Evolutionary conservation across 2,797 vertebrate genomes (phyloP).

Genomic region (Coregonus ussuriensis): DNA sequence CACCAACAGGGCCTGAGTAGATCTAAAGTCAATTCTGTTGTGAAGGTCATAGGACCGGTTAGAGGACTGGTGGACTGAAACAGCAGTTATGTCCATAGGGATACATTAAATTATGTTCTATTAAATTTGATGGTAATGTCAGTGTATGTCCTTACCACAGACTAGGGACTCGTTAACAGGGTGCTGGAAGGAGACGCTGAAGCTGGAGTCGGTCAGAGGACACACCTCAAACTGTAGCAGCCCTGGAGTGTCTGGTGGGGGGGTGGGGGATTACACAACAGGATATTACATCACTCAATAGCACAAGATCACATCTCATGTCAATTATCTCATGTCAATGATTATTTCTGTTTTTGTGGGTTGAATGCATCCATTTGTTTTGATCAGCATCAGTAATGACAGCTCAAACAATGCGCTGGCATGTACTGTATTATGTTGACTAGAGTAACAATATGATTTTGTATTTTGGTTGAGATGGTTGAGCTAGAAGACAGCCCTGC

Average conservation of each 20-base stretch:
- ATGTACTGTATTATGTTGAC: not conserved
- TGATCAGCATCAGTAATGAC: too few relatives aligned
- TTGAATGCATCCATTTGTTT: too few relatives aligned
- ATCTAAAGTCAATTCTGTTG: too few relatives aligned
- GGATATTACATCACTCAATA: not conserved
- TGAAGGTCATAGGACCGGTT: too few relatives aligned
- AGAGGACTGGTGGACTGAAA: too few relatives aligned
- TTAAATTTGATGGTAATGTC: not conserved
- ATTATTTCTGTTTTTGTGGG: too few relatives aligned
- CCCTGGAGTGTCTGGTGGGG: slow-evolving; percentile 84
- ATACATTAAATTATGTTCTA: too few relatives aligned
- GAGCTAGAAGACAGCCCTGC: too few relatives aligned
- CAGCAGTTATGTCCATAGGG: too few relatives aligned
- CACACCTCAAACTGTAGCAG: slow-evolving; percentile 98
- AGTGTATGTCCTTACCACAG: slow-evolving; percentile 83
- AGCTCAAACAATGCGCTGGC: not conserved
- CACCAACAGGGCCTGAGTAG: too few relatives aligned
- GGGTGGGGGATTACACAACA: not conserved
- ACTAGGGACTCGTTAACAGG: slow-evolving; percentile 98
- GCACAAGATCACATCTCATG: not conserved
- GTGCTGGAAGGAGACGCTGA: slow-evolving; percentile 97
- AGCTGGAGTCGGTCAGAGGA: slow-evolving; percentile 93
- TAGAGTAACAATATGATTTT: not conserved
- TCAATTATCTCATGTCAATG: not conserved
- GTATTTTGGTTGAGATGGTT: not conserved